A percentile compares a stretch with the other conserved stretches of the same genome.
Conservation (phyloP, 2,888 invertebrate species). For the Protodeltote pygarga region DNA sequence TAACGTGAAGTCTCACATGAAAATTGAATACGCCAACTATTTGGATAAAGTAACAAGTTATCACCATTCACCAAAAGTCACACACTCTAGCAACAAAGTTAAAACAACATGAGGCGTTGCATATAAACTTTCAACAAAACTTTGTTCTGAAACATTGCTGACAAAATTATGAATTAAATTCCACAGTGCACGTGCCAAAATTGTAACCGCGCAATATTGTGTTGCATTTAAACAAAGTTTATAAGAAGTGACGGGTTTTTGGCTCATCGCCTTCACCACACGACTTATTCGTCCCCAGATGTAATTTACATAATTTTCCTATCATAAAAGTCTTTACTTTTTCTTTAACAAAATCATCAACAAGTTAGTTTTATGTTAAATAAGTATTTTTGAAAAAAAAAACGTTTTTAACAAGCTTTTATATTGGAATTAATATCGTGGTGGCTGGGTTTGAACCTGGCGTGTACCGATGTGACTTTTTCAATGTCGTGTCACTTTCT, state of each 20-base stretch:
- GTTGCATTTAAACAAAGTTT: slow-evolving; percentile 2
- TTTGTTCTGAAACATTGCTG: slow-evolving; percentile 28
- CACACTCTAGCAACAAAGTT: slow-evolving; percentile 35
- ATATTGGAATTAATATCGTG: no score
- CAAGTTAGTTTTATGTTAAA: no score
- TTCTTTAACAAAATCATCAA: no score
- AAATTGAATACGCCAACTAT: no score
- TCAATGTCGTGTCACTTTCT: no score
- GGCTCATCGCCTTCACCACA: not conserved
- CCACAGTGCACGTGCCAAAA: slow-evolving; percentile 38
- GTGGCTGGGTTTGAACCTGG: no score
- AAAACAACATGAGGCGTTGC: slow-evolving; percentile 26
- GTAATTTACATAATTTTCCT: no score
- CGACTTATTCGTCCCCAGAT: not conserved
- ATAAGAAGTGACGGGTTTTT: slow-evolving; percentile 1
- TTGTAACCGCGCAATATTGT: slow-evolving; percentile 1
- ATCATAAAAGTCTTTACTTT: no score
- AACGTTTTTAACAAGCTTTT: no score
- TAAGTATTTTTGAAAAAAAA: no score
- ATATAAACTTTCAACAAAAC: slow-evolving; percentile 32
- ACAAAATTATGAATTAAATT: slow-evolving; percentile 38
- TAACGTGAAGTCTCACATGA: no score
- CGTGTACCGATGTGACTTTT: no score
- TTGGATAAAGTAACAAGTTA: slow-evolving; percentile 18
- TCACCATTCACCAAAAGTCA: slow-evolving; percentile 12